A percentile compares a stretch with the other conserved stretches of the same genome.
Conservation (phyloP, 2,797 vertebrate genomes). For the Poeciliopsis turneri region DNA sequence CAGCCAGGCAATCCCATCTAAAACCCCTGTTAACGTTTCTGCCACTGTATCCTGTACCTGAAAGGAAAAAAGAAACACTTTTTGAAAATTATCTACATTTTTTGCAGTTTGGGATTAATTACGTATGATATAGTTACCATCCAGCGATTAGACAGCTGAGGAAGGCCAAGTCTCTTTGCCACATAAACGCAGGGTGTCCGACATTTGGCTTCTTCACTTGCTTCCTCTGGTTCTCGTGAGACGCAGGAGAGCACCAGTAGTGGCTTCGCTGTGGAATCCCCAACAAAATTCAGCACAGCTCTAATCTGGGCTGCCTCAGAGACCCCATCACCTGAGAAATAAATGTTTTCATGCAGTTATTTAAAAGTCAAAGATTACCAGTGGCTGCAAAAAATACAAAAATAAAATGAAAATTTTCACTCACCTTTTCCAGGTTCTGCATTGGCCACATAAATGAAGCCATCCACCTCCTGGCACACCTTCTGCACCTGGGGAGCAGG, state of each 20-base stretch:
- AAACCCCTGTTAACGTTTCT: constrained; percentile 86
- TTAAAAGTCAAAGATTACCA: neutral
- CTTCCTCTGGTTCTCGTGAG: constrained; percentile 71
- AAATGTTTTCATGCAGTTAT: constrained; percentile 2
- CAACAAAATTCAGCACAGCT: constrained; percentile 83
- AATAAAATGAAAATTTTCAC: constrained; percentile 9
- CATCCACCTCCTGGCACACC: constrained; percentile 88
- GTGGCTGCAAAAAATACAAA: neutral
- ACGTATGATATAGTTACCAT: constrained; percentile 81
- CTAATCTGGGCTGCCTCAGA: constrained; percentile 85
- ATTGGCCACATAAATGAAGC: constrained; percentile 95
- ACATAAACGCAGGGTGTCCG: constrained; percentile 88
- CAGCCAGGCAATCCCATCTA: constrained; percentile 90
- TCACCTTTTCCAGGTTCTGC: constrained; percentile 87
- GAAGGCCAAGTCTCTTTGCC: constrained; percentile 87
- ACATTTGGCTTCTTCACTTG: constrained; percentile 22
- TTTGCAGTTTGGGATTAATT: neutral
- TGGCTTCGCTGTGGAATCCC: constrained; percentile 81
- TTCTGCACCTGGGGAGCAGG: constrained; percentile 89
- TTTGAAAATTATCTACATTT: constrained; percentile 7
- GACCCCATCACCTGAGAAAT: constrained; percentile 72
- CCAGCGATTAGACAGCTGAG: constrained; percentile 86
- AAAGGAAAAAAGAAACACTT: constrained; percentile 25
- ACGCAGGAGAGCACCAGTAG: constrained; percentile 90
- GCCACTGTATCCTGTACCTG: constrained; percentile 90